Evolutionary conservation across 2,797 vertebrate genomes (phyloP).

Genomic region (Limosa lapponica): DNA sequence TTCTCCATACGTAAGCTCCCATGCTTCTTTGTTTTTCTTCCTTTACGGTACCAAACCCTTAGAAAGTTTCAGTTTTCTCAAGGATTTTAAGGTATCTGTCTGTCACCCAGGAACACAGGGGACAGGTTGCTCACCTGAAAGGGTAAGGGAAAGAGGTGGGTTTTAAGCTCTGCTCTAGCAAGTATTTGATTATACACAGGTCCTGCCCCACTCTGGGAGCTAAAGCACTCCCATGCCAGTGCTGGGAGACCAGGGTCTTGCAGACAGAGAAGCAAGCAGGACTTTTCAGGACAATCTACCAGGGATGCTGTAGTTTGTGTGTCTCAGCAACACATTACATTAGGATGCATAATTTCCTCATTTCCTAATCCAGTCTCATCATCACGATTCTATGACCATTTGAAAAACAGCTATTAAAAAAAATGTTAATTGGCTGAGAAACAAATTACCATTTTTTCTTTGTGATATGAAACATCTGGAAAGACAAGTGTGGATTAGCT

Average conservation of each 20-base stretch:
- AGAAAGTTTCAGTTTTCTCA: background rate
- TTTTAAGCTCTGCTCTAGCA: background rate
- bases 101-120: background rate
- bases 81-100: background rate
- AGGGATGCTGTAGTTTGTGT: background rate
- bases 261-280: background rate
- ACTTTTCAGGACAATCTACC: background rate
- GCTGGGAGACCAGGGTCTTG: background rate
- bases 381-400: background rate
- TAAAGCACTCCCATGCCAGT: background rate
- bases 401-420: background rate
- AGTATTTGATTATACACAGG: background rate
- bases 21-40: background rate
- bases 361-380: background rate
- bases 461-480: background rate
- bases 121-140: background rate
- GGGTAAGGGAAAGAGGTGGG: background rate
- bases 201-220: background rate
- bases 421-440: background rate
- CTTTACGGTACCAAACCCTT: background rate
- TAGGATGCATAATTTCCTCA: background rate
- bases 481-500: background rate
- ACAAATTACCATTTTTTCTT: background rate
- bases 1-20: rapidly evolving
- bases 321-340: background rate